Evolutionary conservation across 2,888 invertebrate genomes (phyloP), one percentile per base, ranked within the genome.

Genomic region (Perdita meconis): DNA sequence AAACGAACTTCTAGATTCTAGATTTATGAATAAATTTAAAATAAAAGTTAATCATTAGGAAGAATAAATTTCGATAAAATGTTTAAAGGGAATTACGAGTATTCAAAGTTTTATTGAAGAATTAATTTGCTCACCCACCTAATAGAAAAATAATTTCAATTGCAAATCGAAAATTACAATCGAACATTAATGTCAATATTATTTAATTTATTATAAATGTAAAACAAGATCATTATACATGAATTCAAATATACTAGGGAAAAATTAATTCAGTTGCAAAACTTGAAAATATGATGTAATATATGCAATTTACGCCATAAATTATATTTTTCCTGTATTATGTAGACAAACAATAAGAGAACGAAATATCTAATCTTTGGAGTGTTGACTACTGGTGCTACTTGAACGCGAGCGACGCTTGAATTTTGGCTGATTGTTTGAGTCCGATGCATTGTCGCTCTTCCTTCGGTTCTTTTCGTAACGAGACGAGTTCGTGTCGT

Each of bases 391-490:
- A 74, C 88, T 90, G n/a, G 84, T 84, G 53, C 88, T 89, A 57
- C 86, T 89, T 70, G 89, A 89, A 50, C 89, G 89, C 19, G 90
- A 91, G 56, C 88, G 86, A 36, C 90, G 90, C 78, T 90, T 88
- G 44, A 90, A 91, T 80, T 89, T 91, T 5, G 88, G 82, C 76
- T 89, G 86, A 44, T 71, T 82, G 26, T 68, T 66, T n/a, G 81
- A 81, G 12, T 86, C 83, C 1, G 80, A 70, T 0, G 66, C 60
- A 5, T 82, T 79, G 8, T 83, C 82, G 26, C 69, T 86, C 66
- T 85, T 81, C 66, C 82, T 63, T 71, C 81, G 53, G 40, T 84
- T 69, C 44, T 83, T 72, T 30, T 80, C 72, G 61, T 78, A 65
- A 42, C 76, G 81, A 10, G 83, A 72, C 16, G 76, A 71, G 55